These are phyloP conservation scores for Daphoenositta chrysoptera DNA, from an alignment of 2,113 vertebrate genomes.

Conservation along the genomic window DNA sequence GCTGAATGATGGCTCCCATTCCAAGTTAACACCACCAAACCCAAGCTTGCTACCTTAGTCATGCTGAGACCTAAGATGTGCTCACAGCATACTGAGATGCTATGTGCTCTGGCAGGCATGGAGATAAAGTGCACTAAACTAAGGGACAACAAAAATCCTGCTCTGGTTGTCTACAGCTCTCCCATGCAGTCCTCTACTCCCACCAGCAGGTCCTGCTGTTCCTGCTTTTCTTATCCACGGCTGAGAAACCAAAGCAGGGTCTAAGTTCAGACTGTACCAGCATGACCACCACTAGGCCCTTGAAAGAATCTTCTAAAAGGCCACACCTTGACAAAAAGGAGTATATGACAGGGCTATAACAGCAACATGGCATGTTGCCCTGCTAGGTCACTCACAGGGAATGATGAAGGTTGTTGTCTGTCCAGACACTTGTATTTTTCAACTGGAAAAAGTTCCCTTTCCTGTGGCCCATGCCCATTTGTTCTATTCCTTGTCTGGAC, in stretches of 20 bases:
- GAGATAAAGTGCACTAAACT: not conserved
- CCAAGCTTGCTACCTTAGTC: not conserved
- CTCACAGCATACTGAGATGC: not conserved
- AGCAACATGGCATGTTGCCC: not conserved
- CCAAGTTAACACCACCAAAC: not conserved
- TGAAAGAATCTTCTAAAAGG: not conserved
- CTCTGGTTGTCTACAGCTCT: not conserved
- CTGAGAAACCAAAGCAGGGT: not conserved
- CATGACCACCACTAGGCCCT: fast-evolving
- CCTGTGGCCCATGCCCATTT: not conserved
- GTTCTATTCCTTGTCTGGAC: not conserved
- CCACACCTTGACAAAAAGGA: not conserved
- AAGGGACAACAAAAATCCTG: not conserved
- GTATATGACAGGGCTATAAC: not conserved
- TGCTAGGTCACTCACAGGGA: not conserved
- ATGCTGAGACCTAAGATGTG: not conserved
- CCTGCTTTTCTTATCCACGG: fast-evolving
- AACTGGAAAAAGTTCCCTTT: not conserved
- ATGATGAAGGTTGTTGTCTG: not conserved
- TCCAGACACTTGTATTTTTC: not conserved
- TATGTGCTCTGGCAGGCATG: not conserved
- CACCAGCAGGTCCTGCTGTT: not conserved
- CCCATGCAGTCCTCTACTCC: not conserved
- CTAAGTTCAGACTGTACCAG: not conserved
- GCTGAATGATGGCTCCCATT: not conserved